Conservation (phyloP, 2,888 invertebrate species). For the Zaprionus lineosus region DNA sequence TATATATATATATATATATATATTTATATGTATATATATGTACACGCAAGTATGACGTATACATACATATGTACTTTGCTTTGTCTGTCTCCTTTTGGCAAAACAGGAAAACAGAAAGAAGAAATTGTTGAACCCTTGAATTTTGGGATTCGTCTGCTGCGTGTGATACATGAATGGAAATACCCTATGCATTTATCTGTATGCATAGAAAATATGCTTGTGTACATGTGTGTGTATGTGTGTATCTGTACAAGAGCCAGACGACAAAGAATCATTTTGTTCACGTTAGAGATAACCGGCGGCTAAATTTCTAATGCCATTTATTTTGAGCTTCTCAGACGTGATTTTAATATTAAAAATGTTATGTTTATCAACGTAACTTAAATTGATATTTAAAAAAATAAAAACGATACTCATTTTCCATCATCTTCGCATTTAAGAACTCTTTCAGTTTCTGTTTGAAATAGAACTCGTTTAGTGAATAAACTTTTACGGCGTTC, state of each 20-base stretch:
- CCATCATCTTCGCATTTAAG: too few species aligned
- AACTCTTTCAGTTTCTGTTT: too few species aligned
- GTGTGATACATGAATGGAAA: constrained; percentile 5
- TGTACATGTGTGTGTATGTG: background rate
- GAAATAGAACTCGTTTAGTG: too few species aligned
- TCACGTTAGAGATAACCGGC: too few species aligned
- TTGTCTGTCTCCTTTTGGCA: constrained; percentile 41
- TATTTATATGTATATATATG: background rate
- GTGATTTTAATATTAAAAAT: too few species aligned
- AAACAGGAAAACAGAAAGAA: constrained; percentile 64
- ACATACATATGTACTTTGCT: constrained; percentile 15
- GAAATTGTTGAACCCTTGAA: constrained; percentile 58
- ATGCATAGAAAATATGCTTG: too few species aligned
- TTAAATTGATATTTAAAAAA: too few species aligned
- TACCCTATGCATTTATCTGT: background rate
- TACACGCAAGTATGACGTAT: background rate
- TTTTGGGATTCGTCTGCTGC: constrained; percentile 33
- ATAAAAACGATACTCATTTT: too few species aligned
- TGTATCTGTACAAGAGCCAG: background rate
- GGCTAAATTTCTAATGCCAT: too few species aligned
- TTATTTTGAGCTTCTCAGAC: too few species aligned
- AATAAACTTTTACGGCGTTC: too few species aligned
- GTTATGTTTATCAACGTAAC: too few species aligned
- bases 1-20: background rate
- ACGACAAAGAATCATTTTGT: background rate